Percentiles rank a stretch among this genome's conserved stretches.
Evolutionary conservation across 2,797 vertebrate genomes (phyloP).

Genomic region (Rhabdomys pumilio): DNA sequence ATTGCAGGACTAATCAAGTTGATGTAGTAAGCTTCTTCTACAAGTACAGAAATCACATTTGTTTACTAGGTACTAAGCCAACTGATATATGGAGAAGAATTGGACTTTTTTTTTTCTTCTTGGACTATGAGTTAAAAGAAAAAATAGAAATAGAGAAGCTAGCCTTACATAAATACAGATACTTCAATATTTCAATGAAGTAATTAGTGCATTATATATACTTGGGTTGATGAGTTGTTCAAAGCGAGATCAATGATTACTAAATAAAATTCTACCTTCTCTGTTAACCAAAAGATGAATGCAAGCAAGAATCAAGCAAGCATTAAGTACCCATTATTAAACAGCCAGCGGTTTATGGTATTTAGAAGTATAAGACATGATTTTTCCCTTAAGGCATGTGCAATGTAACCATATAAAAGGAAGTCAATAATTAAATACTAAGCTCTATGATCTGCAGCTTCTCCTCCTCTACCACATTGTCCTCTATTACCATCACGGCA

Average conservation of each 20-base stretch:
- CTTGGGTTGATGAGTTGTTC: conserved; percentile 35
- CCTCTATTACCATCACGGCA: conserved; percentile 24
- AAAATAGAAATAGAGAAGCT: conserved; percentile 22
- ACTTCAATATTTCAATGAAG: not conserved
- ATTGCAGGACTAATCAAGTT: conserved; percentile 13
- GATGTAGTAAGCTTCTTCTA: conserved; percentile 27
- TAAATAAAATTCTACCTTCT: conserved; percentile 43
- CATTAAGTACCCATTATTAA: conserved; percentile 37
- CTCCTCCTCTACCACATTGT: not conserved
- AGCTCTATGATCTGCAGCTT: not conserved
- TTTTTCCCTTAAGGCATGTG: conserved; percentile 44
- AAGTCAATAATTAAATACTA: conserved; percentile 64
- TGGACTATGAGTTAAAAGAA: conserved; percentile 29
- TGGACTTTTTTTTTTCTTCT: conserved; percentile 25
- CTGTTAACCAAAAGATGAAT: conserved; percentile 31
- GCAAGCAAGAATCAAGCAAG: conserved; percentile 37
- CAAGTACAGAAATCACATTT: conserved; percentile 38
- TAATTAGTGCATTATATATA: conserved; percentile 41
- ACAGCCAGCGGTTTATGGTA: conserved; percentile 16
- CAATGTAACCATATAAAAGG: conserved; percentile 47
- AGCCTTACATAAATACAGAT: conserved; percentile 13
- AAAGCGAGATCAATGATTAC: conserved; percentile 52
- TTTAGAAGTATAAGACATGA: not conserved
- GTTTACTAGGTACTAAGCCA: conserved; percentile 50
- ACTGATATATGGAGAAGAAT: conserved; percentile 6